Evolutionary conservation across 2,797 vertebrate genomes (phyloP).

Genomic region (Synanceia verrucosa): DNA sequence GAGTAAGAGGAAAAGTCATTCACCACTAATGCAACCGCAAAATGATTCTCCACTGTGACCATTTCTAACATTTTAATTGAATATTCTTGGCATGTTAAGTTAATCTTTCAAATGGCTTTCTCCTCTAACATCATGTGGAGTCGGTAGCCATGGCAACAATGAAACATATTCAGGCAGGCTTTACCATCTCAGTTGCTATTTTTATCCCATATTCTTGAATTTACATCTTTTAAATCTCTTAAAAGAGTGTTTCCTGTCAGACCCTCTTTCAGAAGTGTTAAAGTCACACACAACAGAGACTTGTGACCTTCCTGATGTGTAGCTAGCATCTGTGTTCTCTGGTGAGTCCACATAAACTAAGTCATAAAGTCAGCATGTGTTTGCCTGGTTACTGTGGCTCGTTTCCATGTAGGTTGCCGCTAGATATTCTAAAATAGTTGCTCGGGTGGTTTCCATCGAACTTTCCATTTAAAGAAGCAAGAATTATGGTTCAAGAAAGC

Average conservation of each 20-base stretch:
- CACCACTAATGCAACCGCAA: constrained; percentile 7
- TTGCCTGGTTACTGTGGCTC: constrained; percentile 45
- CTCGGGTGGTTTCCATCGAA: constrained; percentile 52
- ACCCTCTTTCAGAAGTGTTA: constrained; percentile 10
- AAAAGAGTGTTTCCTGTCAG: constrained; percentile 1
- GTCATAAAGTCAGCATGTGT: constrained; percentile 47
- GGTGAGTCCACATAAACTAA: constrained; percentile 16
- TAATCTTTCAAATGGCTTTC: background rate
- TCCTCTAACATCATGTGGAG: background rate
- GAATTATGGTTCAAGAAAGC: constrained; percentile 43
- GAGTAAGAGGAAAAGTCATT: constrained; percentile 16
- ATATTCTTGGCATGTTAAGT: background rate
- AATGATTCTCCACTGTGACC: background rate
- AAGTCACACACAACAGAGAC: constrained; percentile 13
- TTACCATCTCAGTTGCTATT: background rate
- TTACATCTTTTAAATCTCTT: background rate
- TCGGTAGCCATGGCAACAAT: background rate
- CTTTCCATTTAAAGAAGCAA: constrained; percentile 65
- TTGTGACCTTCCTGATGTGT: background rate
- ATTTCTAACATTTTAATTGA: background rate
- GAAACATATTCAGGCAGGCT: background rate
- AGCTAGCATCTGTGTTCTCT: constrained; percentile 41
- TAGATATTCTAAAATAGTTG: constrained; percentile 58
- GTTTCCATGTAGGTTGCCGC: constrained; percentile 56
- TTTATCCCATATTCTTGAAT: background rate